Evolutionary conservation across 2,113 vertebrate species (phyloP), one percentile per base, ranked within the genome.

Genomic region (cat (Felis catus)): DNA sequence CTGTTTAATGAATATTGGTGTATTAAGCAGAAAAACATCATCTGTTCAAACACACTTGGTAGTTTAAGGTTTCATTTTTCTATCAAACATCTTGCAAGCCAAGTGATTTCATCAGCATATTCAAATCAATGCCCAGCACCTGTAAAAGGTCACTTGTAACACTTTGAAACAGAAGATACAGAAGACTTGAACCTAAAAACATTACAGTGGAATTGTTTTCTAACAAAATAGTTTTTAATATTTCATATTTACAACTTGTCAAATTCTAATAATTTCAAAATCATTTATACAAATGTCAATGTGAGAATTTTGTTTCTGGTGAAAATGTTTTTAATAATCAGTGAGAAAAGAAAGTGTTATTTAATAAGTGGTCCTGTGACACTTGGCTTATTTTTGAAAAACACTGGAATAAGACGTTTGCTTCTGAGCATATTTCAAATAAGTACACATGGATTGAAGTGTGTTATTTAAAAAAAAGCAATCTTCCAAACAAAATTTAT

Each of bases 61-160:
- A 98, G 99, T 98, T 98, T 99, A 98, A 98, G 97, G 94, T 99
- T 99, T 99, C 99, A 98, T 98, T 97, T 97, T 97, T 97, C 97
- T 98, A 98, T 98, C 98, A 98, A 99, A 98, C 96, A 98, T 98
- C 96, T 98, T 96, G 96, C 88, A 48, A 98, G 95, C 96, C 98
- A 98, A 99, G 97, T 99, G 99, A 99, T 99, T 99, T 99, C 98
- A 99, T 99, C 98, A 99, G 90, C 97, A 99, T 99, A 99, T 99
- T 99, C 98, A 99, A 98, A 97, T 48, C 63, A 88, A 83, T 87
- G 89, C 36, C 86, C 89, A 89, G 92, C 93, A 98, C 89, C 93
- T 53, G 27, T 91, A 98, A 98, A 99, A 99, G 99, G 98, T 99
- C 98, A 98, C 45, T 98, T 96, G 91, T 97, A 98, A 98, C 92